Evolutionary conservation across 2,888 invertebrate genomes (phyloP).

Genomic region (Chaetogeoica ovagalla): DNA sequence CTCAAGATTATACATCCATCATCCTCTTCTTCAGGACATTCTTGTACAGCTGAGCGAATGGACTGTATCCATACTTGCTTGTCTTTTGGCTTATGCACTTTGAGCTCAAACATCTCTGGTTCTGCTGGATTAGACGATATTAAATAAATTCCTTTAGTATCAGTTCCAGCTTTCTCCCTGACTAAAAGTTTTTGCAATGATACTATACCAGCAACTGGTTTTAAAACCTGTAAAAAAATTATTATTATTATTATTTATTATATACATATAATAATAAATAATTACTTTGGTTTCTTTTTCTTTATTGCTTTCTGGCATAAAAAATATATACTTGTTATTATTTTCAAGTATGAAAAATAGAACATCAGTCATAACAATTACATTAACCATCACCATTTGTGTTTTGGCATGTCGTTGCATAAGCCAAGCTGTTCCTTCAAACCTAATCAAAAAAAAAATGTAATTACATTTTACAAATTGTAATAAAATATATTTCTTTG

Average conservation of each 20-base stretch:
- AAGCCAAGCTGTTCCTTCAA: constrained; percentile 85
- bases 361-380: constrained; percentile 88
- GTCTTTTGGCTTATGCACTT: constrained; percentile 84
- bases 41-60: constrained; percentile 80
- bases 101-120: constrained; percentile 95
- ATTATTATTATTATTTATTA: not conserved
- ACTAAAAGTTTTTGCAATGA: constrained; percentile 89
- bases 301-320: constrained; percentile 81
- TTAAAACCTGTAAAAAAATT: constrained; percentile 30
- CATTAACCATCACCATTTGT: constrained; percentile 84
- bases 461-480: not conserved
- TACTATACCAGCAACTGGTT: constrained; percentile 77
- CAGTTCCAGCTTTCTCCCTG: constrained; percentile 89
- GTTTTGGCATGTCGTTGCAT: constrained; percentile 74
- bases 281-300: constrained; percentile 77
- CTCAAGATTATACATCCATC: constrained; percentile 66
- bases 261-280: not conserved
- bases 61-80: constrained; percentile 88
- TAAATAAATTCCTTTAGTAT: constrained; percentile 85
- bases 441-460: constrained; percentile 61
- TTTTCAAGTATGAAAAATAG: constrained; percentile 84
- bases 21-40: constrained; percentile 81
- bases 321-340: constrained; percentile 67
- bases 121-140: constrained; percentile 88
- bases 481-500: not conserved